Evolutionary conservation across 2,113 vertebrate genomes (phyloP), one percentile per base, ranked within the genome.

Genomic region (Herpetotheres cachinnans): DNA sequence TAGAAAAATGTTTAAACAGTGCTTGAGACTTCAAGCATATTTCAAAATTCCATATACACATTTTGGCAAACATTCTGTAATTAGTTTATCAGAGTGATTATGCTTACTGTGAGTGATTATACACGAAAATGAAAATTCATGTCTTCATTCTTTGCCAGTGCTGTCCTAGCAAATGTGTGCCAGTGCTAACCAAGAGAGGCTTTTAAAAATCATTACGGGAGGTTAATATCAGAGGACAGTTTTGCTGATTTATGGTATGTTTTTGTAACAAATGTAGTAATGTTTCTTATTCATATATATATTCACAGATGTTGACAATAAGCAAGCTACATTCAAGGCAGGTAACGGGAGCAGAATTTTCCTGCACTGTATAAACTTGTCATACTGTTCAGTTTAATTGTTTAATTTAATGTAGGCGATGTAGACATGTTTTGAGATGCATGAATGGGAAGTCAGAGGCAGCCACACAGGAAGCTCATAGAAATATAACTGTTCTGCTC

Each of bases 401-500:
- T 38, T 54, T 40, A 1, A 5, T 50, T 42, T 46, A 18, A 8
- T 26, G 9, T 34, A 20, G 24, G 17, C 5, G 2, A 7, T 6
- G 16, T 11, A 13, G 40, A 32, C 30, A 16, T 24, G 18, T 80
- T 72, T 30, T 92, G 69, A 46, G 47, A 9, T 69, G 34, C 66
- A 70, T 3, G 1, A 42, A 27, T 36, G 52, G 13, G 25, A 65
- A 42, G 17, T 67, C 20, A 52, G 3, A 22, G 65, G 6, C 54
- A 76, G 50, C 32, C 30, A 24, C 11, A 17, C 0, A 42, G 22
- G 2, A 50, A 34, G 12, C 27, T 66, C 5, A 3, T 26, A 3
- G 24, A 86, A 50, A 25, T 27, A 6, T 3, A 30, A 26, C 55
- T 18, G 13, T 29, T 36, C 16, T 78, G 44, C 21, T 72, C 16